Evolutionary conservation across 1,140 invertebrate species (phyloP), one percentile per base, ranked within the genome.

Genomic region (Hypothenemus hampei): DNA sequence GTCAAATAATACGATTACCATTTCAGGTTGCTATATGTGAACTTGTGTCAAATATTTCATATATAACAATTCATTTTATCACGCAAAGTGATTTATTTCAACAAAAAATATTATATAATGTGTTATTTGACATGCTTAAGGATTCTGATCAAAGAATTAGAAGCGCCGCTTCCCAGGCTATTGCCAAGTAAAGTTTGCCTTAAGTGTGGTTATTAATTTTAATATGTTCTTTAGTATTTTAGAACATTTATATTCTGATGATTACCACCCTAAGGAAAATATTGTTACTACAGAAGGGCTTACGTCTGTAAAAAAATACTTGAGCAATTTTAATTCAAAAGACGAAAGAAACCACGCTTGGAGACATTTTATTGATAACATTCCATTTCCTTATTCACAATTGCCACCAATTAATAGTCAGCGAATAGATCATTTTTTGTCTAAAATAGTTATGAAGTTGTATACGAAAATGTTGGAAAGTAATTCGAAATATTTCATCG

Each of bases 121-220:
- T 85, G 37, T 69, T 89, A n/a, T 68, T 84, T 13, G 65, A 70
- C 24, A 69, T 91, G 21, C 65, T 91, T 3, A 78, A 77, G 10
- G 88, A 92, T 74, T 82, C 84, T 60, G 89, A 93, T 70, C 78
- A 79, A 44, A 77, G 89, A 70, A 88, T 93, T 5, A 73, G 91
- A 46, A 78, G 80, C 61, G 82, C 87, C 11, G 81, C 87, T 3
- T 77, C 83, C 6, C 70, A 75, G 33, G 76, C 85, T 13, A 77
- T 92, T 60, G 72, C 82, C 13, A 84, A 75, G 87, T 92, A 77
- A n/a, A 75, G 72, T 65, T 13, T 33, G 8, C 35, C 7, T 8
- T 46, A 44, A 37, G n/a, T 18, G 24, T n/a, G 20, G 10, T 50
- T n/a, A n/a, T 37, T 37, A 19, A 20, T 41, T 19, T 33, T 20